phyloP scores from a whole-genome alignment of 2,797 vertebrate genomes.

The Mionectes olivaceus region DNA sequence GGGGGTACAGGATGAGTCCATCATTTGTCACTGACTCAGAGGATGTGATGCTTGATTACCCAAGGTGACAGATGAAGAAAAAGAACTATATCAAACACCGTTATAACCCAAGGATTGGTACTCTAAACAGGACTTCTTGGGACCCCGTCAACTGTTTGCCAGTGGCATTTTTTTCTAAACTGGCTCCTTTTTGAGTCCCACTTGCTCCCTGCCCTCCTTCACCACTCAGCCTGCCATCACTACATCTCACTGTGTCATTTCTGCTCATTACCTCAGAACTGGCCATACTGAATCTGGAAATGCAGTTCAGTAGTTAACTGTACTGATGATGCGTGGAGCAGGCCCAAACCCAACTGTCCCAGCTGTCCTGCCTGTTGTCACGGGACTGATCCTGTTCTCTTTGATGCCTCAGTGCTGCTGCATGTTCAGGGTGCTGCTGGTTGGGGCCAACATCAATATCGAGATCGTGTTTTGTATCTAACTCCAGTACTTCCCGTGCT shows the following conservation, averaged over 20 bases:
- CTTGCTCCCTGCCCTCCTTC: background rate
- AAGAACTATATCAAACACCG: background rate
- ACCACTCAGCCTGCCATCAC: background rate
- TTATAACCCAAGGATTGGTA: background rate
- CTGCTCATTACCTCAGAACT: background rate
- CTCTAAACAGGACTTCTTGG: background rate
- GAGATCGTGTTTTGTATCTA: background rate
- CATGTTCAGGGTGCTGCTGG: background rate
- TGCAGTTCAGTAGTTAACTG: background rate
- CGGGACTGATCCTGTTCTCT: background rate
- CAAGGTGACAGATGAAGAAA: background rate
- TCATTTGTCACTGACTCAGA: constrained; percentile 3
- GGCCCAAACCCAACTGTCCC: background rate
- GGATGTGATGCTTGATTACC: constrained; percentile 34
- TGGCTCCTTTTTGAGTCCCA: background rate
- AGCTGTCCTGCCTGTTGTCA: background rate
- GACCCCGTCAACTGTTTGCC: background rate
- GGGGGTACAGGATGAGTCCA: background rate
- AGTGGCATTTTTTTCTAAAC: background rate
- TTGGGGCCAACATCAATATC: background rate
- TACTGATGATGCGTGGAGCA: background rate
- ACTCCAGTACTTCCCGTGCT: background rate
- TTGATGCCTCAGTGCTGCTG: background rate
- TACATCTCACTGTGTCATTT: fast-evolving
- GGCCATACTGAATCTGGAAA: background rate